Base-by-base conservation (phyloP, 2,888 invertebrate genomes). In the Hirtodrosophila confusa region DNA sequence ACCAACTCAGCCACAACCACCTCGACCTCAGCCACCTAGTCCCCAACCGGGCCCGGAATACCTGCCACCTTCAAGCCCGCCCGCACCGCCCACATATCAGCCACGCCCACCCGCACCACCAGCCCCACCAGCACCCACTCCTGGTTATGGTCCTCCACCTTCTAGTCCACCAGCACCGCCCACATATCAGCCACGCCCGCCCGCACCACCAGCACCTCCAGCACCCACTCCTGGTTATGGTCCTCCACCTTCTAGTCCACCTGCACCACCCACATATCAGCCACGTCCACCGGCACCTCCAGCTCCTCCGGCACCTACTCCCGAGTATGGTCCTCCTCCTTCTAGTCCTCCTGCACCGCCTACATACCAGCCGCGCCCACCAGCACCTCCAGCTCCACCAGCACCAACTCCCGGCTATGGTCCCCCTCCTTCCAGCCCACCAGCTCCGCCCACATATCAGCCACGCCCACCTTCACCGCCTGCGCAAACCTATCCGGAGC, bases 281-380 rank as follows among this genome's bases (percentile, higher is more conserved):
- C 71, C 71, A 9, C 67, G 71, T 7, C 73, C 70, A 27, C 67
- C 61, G 4, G 33, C 64, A 9, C 50, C 50, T 0, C 67, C 76
- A 7, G 56, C 54, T 9, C 68, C 67, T 1, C 61, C 69, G 4
- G 60, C 9, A 36, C 68, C 64, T 29, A 47, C 69, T 11, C 73
- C 74, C 3, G 65, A 50, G 12, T 78, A 80, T 17, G 75, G 75
- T 12, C 69, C 71, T 3, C 80, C 77, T 9, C 65, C 76, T 17
- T 39, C 75, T 17, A 45, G 67, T 7, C 75, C 80, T 9, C 65
- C 61, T 6, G 55, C 72, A 27, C 64, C 64, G 4, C 72, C 72
- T 39, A 75, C 76, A 2, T 74, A 56, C 3, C 73, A 75, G 62
- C 78, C 80, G 23, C 79, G 77, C 0, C 78, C 76, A 3, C 66